Percentiles rank a stretch among this genome's conserved stretches.
Conservation (phyloP, 2,888 invertebrate species). For the Choristoneura rosaceana region DNA sequence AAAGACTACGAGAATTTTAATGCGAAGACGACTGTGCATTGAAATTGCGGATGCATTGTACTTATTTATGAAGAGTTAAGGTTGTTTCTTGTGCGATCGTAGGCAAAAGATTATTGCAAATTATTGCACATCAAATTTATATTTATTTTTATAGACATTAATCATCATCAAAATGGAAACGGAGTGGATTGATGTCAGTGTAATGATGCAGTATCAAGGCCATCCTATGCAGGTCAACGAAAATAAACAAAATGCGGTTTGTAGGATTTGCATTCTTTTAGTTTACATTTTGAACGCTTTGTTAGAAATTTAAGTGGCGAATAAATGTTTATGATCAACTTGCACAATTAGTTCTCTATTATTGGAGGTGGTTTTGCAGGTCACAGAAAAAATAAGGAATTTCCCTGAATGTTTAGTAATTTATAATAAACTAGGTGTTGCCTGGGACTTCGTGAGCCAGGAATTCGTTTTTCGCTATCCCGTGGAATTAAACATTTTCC, state of each 20-base stretch:
- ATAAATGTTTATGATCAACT: conserved; percentile 35
- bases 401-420: too few relatives aligned
- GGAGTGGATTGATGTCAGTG: conserved; percentile 64
- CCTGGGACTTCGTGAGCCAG: too few relatives aligned
- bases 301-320: conserved; percentile 45
- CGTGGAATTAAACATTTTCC: too few relatives aligned
- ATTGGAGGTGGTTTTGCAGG: too few relatives aligned
- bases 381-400: too few relatives aligned
- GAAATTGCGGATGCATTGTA: conserved; percentile 43
- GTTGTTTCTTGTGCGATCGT: conserved; percentile 45
- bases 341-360: too few relatives aligned
- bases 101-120: conserved; percentile 44
- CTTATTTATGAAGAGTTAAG: conserved; percentile 47
- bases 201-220: conserved; percentile 77
- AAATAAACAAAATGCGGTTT: conserved; percentile 65
- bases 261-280: conserved; percentile 57
- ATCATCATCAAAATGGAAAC: conserved; percentile 53
- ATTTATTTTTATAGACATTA: conserved; percentile 62
- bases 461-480: too few relatives aligned
- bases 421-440: too few relatives aligned
- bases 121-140: conserved; percentile 55
- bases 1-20: conserved; percentile 43
- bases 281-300: conserved; percentile 52
- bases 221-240: conserved; percentile 63
- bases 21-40: conserved; percentile 43